Conservation (phyloP, 2,888 invertebrate genomes). For the Pyrrhosoma nymphula region DNA sequence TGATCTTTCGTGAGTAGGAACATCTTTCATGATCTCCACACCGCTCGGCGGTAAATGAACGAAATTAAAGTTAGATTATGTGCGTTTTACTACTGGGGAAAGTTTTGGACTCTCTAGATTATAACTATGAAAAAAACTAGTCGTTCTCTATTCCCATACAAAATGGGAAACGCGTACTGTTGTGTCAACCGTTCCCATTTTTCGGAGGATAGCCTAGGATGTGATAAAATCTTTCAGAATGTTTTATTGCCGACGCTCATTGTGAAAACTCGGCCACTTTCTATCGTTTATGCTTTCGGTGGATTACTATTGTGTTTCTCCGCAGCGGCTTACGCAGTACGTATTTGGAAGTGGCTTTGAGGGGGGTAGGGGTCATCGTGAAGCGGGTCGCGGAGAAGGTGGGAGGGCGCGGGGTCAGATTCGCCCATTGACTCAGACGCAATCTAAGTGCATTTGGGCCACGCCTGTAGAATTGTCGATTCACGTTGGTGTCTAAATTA, state of each 20-base stretch:
- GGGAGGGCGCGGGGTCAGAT: too few species aligned
- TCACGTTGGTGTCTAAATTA: too few species aligned
- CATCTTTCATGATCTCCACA: neutral
- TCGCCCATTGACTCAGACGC: too few species aligned
- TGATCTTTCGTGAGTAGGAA: neutral
- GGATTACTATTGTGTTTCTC: neutral
- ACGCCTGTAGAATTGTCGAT: too few species aligned
- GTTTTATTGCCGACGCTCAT: neutral
- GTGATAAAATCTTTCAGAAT: neutral
- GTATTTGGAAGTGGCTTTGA: neutral
- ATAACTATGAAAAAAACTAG: neutral
- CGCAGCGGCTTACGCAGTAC: neutral
- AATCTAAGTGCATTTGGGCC: too few species aligned
- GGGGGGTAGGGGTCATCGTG: neutral
- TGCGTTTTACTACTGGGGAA: neutral
- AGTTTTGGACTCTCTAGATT: neutral
- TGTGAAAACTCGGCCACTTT: neutral
- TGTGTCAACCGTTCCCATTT: slow-evolving; percentile 26
- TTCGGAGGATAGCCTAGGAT: neutral
- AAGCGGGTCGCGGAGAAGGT: too few species aligned
- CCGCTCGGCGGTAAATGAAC: too few species aligned
- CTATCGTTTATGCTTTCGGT: neutral
- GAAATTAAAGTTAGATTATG: neutral
- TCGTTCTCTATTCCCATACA: neutral
- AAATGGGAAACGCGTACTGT: neutral